Evolutionary conservation across 2,113 vertebrate species (phyloP).

Genomic region (Psophia crepitans): DNA sequence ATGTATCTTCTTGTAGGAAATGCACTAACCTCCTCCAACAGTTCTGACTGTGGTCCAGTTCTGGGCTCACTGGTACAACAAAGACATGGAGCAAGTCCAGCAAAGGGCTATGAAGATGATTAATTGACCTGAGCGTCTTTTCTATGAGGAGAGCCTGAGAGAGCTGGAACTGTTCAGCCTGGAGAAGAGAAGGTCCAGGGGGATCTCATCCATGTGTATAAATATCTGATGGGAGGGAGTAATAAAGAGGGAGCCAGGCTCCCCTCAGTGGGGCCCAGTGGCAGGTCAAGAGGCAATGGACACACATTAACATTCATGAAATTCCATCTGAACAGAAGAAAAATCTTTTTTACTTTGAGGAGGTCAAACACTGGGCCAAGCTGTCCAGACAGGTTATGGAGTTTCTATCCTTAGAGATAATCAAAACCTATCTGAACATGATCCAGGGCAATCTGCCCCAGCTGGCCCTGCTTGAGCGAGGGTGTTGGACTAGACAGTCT

Average conservation of each 20-base stretch:
- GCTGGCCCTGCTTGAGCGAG: not conserved
- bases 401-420: not conserved
- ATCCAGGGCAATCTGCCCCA: not conserved
- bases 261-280: not conserved
- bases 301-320: not conserved
- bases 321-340: not conserved
- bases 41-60: not conserved
- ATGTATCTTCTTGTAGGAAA: not conserved
- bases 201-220: not conserved
- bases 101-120: not conserved
- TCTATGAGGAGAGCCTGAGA: not conserved
- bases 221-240: not conserved
- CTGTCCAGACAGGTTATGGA: not conserved
- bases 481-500: not conserved
- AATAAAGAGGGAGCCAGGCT: not conserved
- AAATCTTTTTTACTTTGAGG: not conserved
- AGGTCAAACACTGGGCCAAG: not conserved
- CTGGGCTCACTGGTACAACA: not conserved
- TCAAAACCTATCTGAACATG: not conserved
- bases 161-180: not conserved
- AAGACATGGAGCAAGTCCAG: not conserved
- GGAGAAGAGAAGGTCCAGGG: not conserved
- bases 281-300: not conserved
- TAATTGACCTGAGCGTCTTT: not conserved
- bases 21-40: rapidly evolving